Evolutionary conservation across 2,888 invertebrate species (phyloP).

Genomic region (Unio delphinus): DNA sequence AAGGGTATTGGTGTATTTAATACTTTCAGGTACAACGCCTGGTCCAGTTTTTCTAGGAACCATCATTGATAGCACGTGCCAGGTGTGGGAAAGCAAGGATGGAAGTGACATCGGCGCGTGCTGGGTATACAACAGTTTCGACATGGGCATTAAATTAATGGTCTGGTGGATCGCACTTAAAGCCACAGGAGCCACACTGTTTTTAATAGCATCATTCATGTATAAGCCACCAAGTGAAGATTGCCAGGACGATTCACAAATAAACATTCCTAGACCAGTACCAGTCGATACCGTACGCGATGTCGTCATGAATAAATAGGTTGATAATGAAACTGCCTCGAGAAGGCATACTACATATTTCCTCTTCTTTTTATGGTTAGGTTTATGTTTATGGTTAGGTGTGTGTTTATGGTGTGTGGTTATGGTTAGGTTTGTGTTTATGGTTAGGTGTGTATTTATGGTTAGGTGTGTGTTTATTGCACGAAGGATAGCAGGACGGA

Average conservation of each 20-base stretch:
- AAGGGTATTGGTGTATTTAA: not conserved
- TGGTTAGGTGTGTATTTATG: too few relatives aligned
- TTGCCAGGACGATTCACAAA: conserved; percentile 6
- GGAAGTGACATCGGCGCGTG: conserved; percentile 77
- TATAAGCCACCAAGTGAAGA: conserved; percentile 52
- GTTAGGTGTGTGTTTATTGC: too few relatives aligned
- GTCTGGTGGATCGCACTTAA: conserved; percentile 44
- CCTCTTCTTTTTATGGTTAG: too few relatives aligned
- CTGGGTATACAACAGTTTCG: conserved; percentile 78
- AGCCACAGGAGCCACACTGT: conserved; percentile 50
- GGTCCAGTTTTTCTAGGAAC: conserved; percentile 82
- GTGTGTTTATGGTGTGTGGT: too few relatives aligned
- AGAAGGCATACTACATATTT: too few relatives aligned
- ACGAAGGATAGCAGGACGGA: too few relatives aligned
- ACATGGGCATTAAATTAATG: conserved; percentile 72
- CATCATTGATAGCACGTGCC: conserved; percentile 80
- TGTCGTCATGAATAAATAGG: too few relatives aligned
- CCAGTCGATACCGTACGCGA: too few relatives aligned
- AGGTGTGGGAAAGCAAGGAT: conserved; percentile 80
- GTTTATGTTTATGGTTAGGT: too few relatives aligned
- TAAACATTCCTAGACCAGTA: not conserved
- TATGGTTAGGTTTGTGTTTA: too few relatives aligned
- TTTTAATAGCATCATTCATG: conserved; percentile 80
- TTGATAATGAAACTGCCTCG: too few relatives aligned
- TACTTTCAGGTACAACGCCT: conserved; percentile 73